Evolutionary conservation across 2,113 vertebrate species (phyloP).

Genomic region (Struthio camelus): DNA sequence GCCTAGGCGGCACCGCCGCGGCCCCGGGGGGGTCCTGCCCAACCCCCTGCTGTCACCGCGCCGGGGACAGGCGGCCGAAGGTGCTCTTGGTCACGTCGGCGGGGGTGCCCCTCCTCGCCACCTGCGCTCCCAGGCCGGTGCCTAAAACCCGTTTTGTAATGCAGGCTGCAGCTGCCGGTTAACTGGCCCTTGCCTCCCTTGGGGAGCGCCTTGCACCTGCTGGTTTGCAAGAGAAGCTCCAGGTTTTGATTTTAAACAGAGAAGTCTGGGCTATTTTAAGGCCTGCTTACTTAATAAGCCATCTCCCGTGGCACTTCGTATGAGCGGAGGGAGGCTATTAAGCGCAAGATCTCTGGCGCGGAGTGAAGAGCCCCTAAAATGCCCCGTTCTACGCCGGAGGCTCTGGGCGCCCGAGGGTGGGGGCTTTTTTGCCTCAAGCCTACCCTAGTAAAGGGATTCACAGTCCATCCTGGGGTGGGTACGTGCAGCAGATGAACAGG

Average conservation of each 20-base stretch:
- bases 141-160: rapidly evolving
- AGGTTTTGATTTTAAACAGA: not conserved
- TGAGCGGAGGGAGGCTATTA: not conserved
- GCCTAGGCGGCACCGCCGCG: not conserved
- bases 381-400: no score
- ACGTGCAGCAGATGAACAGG: not conserved
- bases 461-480: rapidly evolving
- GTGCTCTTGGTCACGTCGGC: no score
- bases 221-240: not conserved
- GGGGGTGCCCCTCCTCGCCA: no score
- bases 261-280: rapidly evolving
- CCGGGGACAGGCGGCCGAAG: not conserved
- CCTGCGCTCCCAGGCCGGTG: no score
- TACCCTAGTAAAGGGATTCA: not conserved
- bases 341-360: not conserved
- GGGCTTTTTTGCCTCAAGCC: not conserved
- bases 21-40: rapidly evolving
- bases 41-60: not conserved
- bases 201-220: rapidly evolving
- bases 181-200: not conserved
- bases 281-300: not conserved
- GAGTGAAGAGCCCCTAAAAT: not conserved
- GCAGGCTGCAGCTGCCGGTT: not conserved
- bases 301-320: not conserved
- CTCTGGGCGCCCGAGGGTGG: not conserved